Evolutionary conservation across 2,888 invertebrate genomes (phyloP).

Genomic region (Enchytraeus crypticus): DNA sequence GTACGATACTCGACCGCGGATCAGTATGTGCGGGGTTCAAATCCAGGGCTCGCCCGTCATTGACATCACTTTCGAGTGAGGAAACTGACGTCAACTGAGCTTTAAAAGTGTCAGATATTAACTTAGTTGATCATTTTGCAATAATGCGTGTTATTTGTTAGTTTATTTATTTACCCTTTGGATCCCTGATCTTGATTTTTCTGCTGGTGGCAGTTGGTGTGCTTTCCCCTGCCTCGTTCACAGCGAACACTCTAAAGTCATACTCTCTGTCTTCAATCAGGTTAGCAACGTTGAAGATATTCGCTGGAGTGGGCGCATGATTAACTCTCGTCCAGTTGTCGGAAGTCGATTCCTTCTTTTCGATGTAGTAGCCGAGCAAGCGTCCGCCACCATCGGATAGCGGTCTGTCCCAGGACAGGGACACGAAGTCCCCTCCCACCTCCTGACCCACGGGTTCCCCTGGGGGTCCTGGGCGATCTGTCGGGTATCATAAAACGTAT

Average conservation of each 20-base stretch:
- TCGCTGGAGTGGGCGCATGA: conserved; percentile 55
- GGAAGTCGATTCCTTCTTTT: conserved; percentile 80
- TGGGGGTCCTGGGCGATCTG: conserved; percentile 86
- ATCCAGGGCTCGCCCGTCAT: no score
- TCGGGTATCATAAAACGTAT: neutral
- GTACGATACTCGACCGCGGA: no score
- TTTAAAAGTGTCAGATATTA: no score
- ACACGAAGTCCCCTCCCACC: conserved; percentile 94
- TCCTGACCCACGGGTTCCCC: conserved; percentile 82
- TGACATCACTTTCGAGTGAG: no score
- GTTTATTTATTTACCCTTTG: conserved; percentile 67
- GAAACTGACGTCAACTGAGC: no score
- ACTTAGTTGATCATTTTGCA: no score
- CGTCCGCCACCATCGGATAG: conserved; percentile 87
- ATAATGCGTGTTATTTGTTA: no score
- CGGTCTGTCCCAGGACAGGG: conserved; percentile 90
- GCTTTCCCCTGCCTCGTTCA: conserved; percentile 86
- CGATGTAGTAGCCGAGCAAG: conserved; percentile 97
- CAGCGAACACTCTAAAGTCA: conserved; percentile 93
- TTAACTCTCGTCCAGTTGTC: conserved; percentile 80
- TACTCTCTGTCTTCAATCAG: conserved; percentile 94
- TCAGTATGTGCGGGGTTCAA: no score
- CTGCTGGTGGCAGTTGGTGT: conserved; percentile 78
- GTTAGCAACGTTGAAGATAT: conserved; percentile 85
- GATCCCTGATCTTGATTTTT: conserved; percentile 84